Evolutionary conservation across 2,888 invertebrate genomes (phyloP).

Genomic region (Ophraella communa): DNA sequence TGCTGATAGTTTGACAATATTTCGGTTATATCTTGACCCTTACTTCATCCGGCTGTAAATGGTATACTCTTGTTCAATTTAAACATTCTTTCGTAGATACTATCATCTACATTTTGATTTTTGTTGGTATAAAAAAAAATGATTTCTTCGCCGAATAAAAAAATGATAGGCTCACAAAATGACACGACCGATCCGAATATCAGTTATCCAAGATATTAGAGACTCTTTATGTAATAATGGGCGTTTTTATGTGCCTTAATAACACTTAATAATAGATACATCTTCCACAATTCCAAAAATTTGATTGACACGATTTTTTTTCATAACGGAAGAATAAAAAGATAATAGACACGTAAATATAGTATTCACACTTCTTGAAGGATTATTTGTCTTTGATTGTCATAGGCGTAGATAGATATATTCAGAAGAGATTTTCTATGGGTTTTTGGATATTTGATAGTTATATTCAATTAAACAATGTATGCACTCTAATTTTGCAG

Average conservation of each 20-base stretch:
- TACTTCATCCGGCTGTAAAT: too few relatives aligned
- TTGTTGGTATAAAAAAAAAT: too few relatives aligned
- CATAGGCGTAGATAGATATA: constrained; percentile 27
- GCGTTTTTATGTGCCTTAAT: constrained; percentile 36
- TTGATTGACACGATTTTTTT: constrained; percentile 34
- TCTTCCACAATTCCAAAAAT: constrained; percentile 40
- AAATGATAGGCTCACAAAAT: background rate
- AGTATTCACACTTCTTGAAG: constrained; percentile 35
- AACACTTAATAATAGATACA: constrained; percentile 22
- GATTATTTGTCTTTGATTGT: constrained; percentile 19
- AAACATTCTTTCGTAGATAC: too few relatives aligned
- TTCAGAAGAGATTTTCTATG: background rate
- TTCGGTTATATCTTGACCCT: too few relatives aligned
- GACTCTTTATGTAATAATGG: constrained; percentile 7
- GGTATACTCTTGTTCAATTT: too few relatives aligned
- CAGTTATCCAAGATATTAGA: background rate
- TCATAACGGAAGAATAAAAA: constrained; percentile 34
- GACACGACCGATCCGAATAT: background rate
- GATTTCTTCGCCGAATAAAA: too few relatives aligned
- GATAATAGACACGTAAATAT: constrained; percentile 33
- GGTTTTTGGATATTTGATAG: too few relatives aligned
- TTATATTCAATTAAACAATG: too few relatives aligned
- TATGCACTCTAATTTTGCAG: too few relatives aligned
- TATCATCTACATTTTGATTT: too few relatives aligned
- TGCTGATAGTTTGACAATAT: too few relatives aligned